Base-by-base conservation (phyloP, 2,113 vertebrate species). In the Spermophilus dauricus region DNA sequence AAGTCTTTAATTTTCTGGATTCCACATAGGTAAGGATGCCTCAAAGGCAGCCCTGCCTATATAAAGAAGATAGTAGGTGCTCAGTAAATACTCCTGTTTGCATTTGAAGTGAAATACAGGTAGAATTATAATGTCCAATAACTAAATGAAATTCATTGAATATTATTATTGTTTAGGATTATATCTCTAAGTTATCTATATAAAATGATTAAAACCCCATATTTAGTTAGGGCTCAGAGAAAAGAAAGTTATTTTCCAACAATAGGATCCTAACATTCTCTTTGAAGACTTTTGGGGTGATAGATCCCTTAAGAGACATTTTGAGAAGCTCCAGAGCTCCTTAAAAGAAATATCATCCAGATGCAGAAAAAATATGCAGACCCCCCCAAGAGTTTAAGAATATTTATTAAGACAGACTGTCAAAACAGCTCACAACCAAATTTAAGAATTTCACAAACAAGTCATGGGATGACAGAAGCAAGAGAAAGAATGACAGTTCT, bases 371-470 rank as follows among this genome's bases (percentile, higher is more conserved):
- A 96, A 86, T 81, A 97, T 87, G 87, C 92, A 97, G 96, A 92
- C 86, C 93, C 92, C 48, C 48, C 72, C 83, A 92, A 96, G 86
- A 97, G 92, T 42, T 95, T 96, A 91, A 95, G 91, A 97, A 78
- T 89, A 97, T 82, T 96, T 58, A 96, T 94, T 80, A 97, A 83
- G 73, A 94, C 82, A 91, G 81, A 91, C 63, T 96, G 97, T 97
- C 97, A 97, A 96, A 97, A 96, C 87, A 95, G 61, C 82, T 96
- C 85, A 94, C 34, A 91, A 97, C 63, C 90, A 98, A 96, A 98
- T 96, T 97, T 96, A 96, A 88, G 91, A 93, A 96, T 95, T 94
- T 95, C 88, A 91, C 69, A 96, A 97, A 89, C 96, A 97, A 97
- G 82, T 94, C 92, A 96, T n/a, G 18, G 67, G 80, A 76, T 96